Evolutionary conservation across 1,140 invertebrate genomes (phyloP), one percentile per base, ranked within the genome.

Genomic region (Calephelis nemesis): DNA sequence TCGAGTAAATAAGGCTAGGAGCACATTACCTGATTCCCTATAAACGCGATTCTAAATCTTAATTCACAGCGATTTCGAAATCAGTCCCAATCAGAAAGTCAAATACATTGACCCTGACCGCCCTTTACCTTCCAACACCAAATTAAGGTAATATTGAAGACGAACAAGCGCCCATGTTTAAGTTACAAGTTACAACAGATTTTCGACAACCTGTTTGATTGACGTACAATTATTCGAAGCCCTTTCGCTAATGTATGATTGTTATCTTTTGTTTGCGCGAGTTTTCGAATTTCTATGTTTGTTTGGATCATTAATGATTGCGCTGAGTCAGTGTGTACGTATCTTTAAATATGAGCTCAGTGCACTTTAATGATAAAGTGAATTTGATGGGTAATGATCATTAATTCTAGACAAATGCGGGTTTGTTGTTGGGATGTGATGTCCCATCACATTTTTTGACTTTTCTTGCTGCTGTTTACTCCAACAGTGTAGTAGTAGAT

Each of bases 111-210:
- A 81, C 78, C 74, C 74, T 69, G 65, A 47, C 69, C 77, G 80
- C 81, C 86, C 84, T 83, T 79, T 79, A 74, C 74, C 74, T 70
- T 82, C 67, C 63, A 81, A 84, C 82, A 81, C 78, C 81, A 82
- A 89, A 89, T 88, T 87, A 89, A 87, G 81, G 81, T 76, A 89
- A 89, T 89, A 89, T 87, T 85, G 78, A 81, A 82, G 73, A 70
- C 66, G 65, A 73, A 78, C 72, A 77, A 73, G 66, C 69, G 65
- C 62, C 74, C 70, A 63, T 70, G 66, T 60, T 60, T 45, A 60
- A 60, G 30, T 39, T 79, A 75, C 74, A 73, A 74, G 70, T 70
- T 71, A 79, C 72, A 79, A 78, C 68, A 64, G 64, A 79, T 75
- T 76, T 78, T 72, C 70, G 74, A 82, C 79, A 77, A 67, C 66